Base-by-base conservation (phyloP, 2,888 invertebrate genomes). In the Parapristionchus giblindavisi region DNA sequence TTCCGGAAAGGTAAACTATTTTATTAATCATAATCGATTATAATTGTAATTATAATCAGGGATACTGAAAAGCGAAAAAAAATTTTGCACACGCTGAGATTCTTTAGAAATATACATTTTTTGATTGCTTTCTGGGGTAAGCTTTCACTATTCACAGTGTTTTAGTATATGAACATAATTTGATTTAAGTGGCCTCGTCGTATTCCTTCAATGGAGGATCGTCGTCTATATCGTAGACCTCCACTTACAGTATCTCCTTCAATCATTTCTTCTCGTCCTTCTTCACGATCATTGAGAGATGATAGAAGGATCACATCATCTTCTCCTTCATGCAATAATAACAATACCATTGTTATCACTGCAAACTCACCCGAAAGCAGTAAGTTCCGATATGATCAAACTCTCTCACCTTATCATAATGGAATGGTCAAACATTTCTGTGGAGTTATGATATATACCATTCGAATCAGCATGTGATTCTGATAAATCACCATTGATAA, bases 291-390 rank as follows among this genome's bases (percentile, higher is more conserved):
- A n/a, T n/a, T n/a, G n/a, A n/a, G n/a, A n/a, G n/a, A n/a, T n/a
- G n/a, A n/a, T n/a, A n/a, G n/a, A n/a, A n/a, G n/a, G n/a, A n/a
- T n/a, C n/a, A n/a, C n/a, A n/a, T n/a, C n/a, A n/a, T n/a, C 48
- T 36, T 32, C 66, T 17, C 66, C 66, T n/a, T 66, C 66, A 1
- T 66, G 66, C 51, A 66, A 66, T n/a, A 66, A 66, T 34, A 66
- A 66, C 66, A 66, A 66, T 29, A 66, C 66, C 29, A 66, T 66
- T n/a, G 66, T 66, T 5, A 66, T 66, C 48, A 66, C 66, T 6
- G 51, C 66, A n/a, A 48, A 66, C 27, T 66, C 66, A 3, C 48
- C 27, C 24, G 66, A 66, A 4, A 66, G 48, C 6, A 66, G 66
- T 66, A 51, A 66, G 66, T 63, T 24, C 11, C 29, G 43, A 43